Conservation (phyloP, 1,140 invertebrate genomes). For the Diploscapter pachys region DNA sequence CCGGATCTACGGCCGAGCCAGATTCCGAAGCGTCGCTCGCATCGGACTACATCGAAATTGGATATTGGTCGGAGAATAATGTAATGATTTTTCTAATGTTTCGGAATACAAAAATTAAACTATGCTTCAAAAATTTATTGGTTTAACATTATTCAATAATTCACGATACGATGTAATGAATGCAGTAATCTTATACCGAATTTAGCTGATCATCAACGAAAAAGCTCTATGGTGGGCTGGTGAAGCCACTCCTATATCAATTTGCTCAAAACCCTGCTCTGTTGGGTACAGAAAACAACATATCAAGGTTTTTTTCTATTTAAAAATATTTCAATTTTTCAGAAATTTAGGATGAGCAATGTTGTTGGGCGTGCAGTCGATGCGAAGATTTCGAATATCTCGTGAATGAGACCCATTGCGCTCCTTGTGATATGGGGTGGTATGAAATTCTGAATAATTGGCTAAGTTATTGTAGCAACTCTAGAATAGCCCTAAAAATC, state of each 20-base stretch:
- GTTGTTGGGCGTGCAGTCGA: slow-evolving; percentile 63
- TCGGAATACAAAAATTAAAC: background rate
- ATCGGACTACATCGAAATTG: slow-evolving; percentile 67
- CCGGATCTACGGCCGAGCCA: background rate
- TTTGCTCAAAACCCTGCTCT: slow-evolving; percentile 69
- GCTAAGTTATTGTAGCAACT: no score
- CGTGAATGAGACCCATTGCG: slow-evolving; percentile 67
- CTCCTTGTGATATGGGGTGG: slow-evolving; percentile 65
- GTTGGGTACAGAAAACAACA: slow-evolving; percentile 54
- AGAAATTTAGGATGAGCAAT: slow-evolving; percentile 53
- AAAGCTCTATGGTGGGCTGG: slow-evolving; percentile 45
- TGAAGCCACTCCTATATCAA: slow-evolving; percentile 64
- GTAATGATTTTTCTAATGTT: slow-evolving; percentile 17
- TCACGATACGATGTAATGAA: no score
- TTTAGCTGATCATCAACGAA: slow-evolving; percentile 52
- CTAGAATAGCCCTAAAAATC: no score
- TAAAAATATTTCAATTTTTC: background rate
- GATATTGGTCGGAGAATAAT: slow-evolving; percentile 66
- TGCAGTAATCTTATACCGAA: background rate
- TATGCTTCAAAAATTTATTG: slow-evolving; percentile 2
- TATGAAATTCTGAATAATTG: slow-evolving; percentile 31
- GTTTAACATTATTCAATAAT: background rate
- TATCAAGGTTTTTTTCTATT: slow-evolving; percentile 47
- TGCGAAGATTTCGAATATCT: slow-evolving; percentile 69
- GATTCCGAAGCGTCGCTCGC: slow-evolving; percentile 52